Base-by-base conservation (phyloP, 2,888 invertebrate genomes). In the Keiferia lycopersicella region DNA sequence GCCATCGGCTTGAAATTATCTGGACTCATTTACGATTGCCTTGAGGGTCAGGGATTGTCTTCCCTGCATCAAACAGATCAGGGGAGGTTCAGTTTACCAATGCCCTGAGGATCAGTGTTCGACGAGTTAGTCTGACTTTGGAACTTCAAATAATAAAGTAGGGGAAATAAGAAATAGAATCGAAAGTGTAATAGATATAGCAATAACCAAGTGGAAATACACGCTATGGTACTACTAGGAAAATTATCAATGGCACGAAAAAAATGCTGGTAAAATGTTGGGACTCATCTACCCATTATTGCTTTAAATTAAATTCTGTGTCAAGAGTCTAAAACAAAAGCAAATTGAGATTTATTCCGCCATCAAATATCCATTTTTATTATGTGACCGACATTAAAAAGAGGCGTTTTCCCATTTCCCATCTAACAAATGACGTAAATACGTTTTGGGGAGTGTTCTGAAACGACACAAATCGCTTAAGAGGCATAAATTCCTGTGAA, bases 361-460 rank as follows among this genome's bases (percentile, higher is more conserved):
- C 51, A 22, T 22, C 22, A 51, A 51, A 20, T 8, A 51, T 20
- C 20, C 20, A 18, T 48, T 45, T 45, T n/a, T 48, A 48, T 18
- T 48, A 18, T 48, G 48, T 51, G 20, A 22, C 18, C 11, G 51
- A 51, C 51, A 51, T 51, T 51, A 50, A 50, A 20, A 50, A 20
- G 16, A 18, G 48, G 18, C 18, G 11, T 7, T 22, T 51, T 22
- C 18, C 12, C 51, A 11, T 22, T 12, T 20, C 10, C 20, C 18
- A 20, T 22, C 51, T 22, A 51, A 51, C 51, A 51, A 51, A 6
- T 51, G 51, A 51, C 18, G 16, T 51, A 18, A 51, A 51, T 51
- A 6, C 22, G 11, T 8, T 20, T 51, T 12, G 8, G 22, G 20
- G 51, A 51, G 20, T 51, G 11, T 48, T n/a, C 20, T 51, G 14